These are phyloP conservation scores for Urechis unicinctus DNA, from an alignment of 2,888 invertebrate genomes.

Conservation along the genomic window DNA sequence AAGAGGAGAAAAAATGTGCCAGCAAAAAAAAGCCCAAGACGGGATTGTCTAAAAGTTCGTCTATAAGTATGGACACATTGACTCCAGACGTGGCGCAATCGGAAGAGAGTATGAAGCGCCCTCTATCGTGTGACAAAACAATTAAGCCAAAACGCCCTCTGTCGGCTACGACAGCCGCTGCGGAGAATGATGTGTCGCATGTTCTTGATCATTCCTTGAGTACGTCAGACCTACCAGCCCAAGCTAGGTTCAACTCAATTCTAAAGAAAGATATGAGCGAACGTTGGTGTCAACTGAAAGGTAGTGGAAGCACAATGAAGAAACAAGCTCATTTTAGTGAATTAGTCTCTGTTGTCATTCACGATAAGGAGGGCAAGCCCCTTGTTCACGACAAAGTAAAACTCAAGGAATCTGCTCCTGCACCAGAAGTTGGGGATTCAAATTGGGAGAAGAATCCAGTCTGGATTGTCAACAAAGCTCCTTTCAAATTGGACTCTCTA, in stretches of 20 bases:
- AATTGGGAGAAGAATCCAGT: no score
- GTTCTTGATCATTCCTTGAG: background rate
- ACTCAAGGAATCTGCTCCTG: constrained; percentile 3
- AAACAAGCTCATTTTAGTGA: constrained; percentile 9
- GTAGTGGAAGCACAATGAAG: background rate
- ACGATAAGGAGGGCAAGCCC: constrained; percentile 8
- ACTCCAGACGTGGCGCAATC: no score
- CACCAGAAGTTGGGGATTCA: background rate
- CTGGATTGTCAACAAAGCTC: background rate
- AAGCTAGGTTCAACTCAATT: background rate
- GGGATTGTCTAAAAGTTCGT: background rate
- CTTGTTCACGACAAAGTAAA: constrained; percentile 4
- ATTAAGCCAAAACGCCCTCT: no score
- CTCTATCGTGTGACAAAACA: background rate
- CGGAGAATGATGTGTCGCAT: no score
- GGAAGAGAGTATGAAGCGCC: no score
- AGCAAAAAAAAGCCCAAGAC: background rate
- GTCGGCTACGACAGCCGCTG: no score
- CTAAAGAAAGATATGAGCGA: background rate
- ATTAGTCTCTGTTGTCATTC: constrained; percentile 9
- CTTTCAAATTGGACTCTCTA: background rate
- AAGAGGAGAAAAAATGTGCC: background rate
- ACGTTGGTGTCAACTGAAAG: background rate
- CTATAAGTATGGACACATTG: background rate
- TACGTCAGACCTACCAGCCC: background rate